Conservation (phyloP, 2,888 invertebrate species). For the Lottia scabra region DNA sequence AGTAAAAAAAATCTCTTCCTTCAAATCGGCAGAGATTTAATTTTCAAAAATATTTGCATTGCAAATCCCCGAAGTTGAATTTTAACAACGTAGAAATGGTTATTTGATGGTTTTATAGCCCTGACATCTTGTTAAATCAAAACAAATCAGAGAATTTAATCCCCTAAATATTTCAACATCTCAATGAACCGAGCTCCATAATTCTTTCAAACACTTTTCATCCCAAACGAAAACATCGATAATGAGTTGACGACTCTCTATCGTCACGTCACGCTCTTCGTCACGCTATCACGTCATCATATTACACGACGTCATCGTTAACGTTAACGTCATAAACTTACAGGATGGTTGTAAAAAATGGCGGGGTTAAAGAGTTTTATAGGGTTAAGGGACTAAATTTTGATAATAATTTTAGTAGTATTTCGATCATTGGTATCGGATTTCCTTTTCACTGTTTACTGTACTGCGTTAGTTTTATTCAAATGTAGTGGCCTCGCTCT, state of each 20-base stretch:
- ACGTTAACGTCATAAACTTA: neutral
- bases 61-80: neutral
- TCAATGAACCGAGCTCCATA: neutral
- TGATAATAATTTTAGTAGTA: neutral
- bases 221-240: neutral
- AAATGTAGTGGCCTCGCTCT: neutral
- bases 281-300: neutral
- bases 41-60: neutral
- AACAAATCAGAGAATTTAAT: neutral
- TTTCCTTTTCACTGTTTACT: neutral
- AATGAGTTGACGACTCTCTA: neutral
- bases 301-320: neutral
- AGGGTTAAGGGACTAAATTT: neutral
- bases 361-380: neutral
- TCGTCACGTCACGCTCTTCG: neutral
- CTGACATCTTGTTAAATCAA: neutral
- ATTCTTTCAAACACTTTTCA: conserved; percentile 2
- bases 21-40: too few species aligned
- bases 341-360: neutral
- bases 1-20: too few species aligned
- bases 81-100: neutral
- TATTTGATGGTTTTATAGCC: neutral
- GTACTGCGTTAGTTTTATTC: too few species aligned
- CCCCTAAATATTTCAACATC: neutral
- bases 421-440: neutral